phyloP scores from a whole-genome alignment of 2,113 vertebrate species.

The Aythya baeri region DNA sequence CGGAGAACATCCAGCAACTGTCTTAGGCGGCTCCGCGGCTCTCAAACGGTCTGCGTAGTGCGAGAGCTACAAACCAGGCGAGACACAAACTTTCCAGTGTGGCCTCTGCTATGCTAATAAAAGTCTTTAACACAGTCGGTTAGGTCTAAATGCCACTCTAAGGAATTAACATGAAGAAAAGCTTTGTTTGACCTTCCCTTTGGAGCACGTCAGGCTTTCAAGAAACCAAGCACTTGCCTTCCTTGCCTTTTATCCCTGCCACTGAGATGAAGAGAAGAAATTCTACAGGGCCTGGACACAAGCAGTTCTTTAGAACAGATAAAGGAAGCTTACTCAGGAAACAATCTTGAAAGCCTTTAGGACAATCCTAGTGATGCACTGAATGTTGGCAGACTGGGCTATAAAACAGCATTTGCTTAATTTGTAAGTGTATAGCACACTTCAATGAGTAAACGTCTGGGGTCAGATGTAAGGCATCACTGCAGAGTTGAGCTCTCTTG shows the following conservation, averaged over 20 bases:
- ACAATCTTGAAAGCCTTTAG: background rate
- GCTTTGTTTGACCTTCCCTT: background rate
- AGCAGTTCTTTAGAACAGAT: background rate
- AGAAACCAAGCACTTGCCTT: no score
- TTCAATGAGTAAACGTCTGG: background rate
- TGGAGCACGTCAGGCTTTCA: background rate
- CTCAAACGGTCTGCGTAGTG: background rate
- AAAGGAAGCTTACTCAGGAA: background rate
- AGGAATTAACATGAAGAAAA: background rate
- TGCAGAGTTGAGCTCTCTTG: background rate
- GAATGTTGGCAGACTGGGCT: background rate
- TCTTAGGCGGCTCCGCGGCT: background rate
- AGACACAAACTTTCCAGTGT: background rate
- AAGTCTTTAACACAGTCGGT: background rate
- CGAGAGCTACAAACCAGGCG: background rate
- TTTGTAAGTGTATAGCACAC: background rate
- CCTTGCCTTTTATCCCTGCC: background rate
- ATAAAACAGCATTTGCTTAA: background rate
- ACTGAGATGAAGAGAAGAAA: background rate
- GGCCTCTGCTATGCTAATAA: background rate
- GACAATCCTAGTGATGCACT: background rate
- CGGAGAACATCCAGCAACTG: background rate
- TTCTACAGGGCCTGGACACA: background rate
- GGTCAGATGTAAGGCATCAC: background rate
- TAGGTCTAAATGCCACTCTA: background rate